phyloP scores from a whole-genome alignment of 2,888 invertebrate genomes.

The Eilema depressum region DNA sequence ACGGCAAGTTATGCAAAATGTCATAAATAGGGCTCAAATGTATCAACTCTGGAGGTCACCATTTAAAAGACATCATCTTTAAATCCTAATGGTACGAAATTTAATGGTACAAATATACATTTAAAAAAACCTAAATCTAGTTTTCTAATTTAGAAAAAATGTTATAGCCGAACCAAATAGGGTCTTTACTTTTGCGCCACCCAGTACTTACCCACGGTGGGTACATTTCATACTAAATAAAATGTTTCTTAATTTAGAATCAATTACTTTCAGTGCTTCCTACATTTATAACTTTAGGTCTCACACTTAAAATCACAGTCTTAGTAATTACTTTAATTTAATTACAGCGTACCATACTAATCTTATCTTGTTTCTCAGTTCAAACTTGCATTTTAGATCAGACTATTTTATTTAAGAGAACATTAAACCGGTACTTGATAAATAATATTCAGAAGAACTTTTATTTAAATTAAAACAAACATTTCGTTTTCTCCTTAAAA shows the following conservation, averaged over 20 bases:
- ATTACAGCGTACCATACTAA: conserved; percentile 52
- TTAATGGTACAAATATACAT: no score
- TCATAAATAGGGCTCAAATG: no score
- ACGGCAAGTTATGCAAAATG: no score
- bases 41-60: no score
- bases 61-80: no score
- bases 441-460: not conserved
- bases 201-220: no score
- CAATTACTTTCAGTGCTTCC: not conserved
- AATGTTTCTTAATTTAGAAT: not conserved
- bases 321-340: conserved; percentile 4
- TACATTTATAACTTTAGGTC: not conserved
- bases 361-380: conserved; percentile 20
- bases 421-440: conserved; percentile 1
- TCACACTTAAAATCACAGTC: not conserved
- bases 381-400: not conserved
- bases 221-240: not conserved
- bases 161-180: no score
- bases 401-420: not conserved
- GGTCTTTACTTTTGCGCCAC: no score
- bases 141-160: no score
- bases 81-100: no score
- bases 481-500: not conserved
- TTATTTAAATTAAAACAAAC: not conserved
- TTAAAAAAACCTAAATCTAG: no score